phyloP scores from a whole-genome alignment of 1,140 invertebrate species.

The Phocides pigmalion region DNA sequence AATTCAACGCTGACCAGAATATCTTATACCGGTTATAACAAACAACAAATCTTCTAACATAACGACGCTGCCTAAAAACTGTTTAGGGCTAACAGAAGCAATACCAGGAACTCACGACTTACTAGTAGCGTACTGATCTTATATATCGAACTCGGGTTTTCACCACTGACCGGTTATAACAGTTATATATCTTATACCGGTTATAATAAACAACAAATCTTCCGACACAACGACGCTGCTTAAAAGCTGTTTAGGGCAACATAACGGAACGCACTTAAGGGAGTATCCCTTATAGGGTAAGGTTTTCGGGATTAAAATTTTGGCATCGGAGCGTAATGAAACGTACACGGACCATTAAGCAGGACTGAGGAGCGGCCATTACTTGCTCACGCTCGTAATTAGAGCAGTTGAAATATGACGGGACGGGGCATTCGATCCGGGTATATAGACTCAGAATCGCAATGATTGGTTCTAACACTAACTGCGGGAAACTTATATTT shows the following conservation, averaged over 20 bases:
- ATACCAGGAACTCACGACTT: no score
- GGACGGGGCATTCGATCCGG: background rate
- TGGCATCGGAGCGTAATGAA: conserved; percentile 9
- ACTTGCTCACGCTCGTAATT: background rate
- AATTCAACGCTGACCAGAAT: no score
- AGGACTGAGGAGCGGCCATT: background rate
- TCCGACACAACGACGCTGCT: background rate
- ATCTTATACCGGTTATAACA: no score
- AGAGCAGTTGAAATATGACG: conserved; percentile 7
- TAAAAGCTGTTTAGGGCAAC: background rate
- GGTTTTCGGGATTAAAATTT: conserved; percentile 6
- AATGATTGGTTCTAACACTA: background rate
- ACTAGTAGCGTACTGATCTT: no score
- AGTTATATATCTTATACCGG: no score
- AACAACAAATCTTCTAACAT: no score
- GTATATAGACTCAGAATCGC: background rate
- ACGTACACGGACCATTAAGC: background rate
- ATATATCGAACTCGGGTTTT: no score
- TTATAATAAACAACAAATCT: background rate
- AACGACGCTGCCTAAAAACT: no score
- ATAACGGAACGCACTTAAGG: conserved; percentile 8
- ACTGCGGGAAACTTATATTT: no score
- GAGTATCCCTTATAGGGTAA: background rate
- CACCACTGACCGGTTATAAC: no score
- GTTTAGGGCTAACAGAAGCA: no score